Percentiles rank a stretch among this genome's conserved stretches.
Conservation (phyloP, 2,888 invertebrate genomes). For the Fabriciana adippe region DNA sequence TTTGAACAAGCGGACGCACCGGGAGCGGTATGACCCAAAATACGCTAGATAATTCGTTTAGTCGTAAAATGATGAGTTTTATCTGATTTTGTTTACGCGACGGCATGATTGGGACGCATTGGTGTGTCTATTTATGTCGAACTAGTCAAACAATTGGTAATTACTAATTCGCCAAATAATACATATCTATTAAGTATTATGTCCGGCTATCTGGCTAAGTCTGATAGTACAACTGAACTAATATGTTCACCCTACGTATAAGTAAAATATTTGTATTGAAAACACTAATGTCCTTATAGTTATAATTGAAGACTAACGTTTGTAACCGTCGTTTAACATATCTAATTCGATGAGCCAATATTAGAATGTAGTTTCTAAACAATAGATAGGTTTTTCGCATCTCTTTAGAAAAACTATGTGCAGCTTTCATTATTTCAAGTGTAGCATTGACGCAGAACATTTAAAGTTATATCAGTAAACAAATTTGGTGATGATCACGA, state of each 20-base stretch:
- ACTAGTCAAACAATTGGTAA: constrained; percentile 52
- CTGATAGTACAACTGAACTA: neutral
- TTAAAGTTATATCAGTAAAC: constrained; percentile 41
- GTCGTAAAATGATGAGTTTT: constrained; percentile 72
- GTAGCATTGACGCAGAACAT: constrained; percentile 57
- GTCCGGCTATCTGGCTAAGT: neutral
- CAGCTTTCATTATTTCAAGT: constrained; percentile 26
- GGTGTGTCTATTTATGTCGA: constrained; percentile 46
- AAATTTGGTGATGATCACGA: constrained; percentile 42
- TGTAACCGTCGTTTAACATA: too few species aligned
- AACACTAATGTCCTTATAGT: too few species aligned
- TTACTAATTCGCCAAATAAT: constrained; percentile 47
- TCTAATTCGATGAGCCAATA: too few species aligned
- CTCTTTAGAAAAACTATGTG: neutral
- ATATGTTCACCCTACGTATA: too few species aligned
- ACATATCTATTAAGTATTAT: constrained; percentile 21
- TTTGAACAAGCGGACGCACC: constrained; percentile 73
- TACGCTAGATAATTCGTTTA: constrained; percentile 74
- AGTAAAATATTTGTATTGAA: too few species aligned
- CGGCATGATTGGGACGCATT: constrained; percentile 56
- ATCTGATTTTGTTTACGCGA: constrained; percentile 62
- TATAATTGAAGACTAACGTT: too few species aligned
- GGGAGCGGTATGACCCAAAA: constrained; percentile 59
- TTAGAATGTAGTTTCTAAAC: too few species aligned
- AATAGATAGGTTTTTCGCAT: neutral